Percentiles rank a stretch among this genome's conserved stretches.
These are phyloP conservation scores for Salvelinus fontinalis DNA, from an alignment of 2,113 vertebrate genomes.

Conservation along the genomic window DNA sequence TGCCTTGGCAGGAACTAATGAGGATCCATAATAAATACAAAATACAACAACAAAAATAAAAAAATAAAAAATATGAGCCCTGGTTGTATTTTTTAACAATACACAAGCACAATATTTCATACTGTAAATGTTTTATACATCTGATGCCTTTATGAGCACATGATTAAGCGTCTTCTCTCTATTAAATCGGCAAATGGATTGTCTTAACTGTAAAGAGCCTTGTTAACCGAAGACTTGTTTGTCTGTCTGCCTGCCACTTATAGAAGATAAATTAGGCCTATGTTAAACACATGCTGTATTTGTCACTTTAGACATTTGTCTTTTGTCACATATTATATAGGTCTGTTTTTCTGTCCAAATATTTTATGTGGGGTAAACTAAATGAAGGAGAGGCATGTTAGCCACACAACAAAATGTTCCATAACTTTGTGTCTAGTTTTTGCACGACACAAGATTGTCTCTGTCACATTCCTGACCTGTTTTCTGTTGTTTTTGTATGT, in stretches of 20 bases:
- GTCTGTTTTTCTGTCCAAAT: no score
- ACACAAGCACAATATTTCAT: no score
- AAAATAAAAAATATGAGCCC: no score
- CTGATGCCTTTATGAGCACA: neutral
- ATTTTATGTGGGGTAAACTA: neutral
- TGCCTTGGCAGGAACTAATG: no score
- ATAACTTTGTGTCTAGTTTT: neutral
- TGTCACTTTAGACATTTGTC: neutral
- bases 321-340: no score
- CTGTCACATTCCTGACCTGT: no score
- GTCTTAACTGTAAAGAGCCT: neutral
- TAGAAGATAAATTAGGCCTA: slow-evolving; percentile 13
- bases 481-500: no score
- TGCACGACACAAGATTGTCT: no score
- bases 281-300: slow-evolving; percentile 7
- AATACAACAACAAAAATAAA: no score
- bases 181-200: neutral
- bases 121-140: neutral
- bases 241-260: slow-evolving; percentile 1
- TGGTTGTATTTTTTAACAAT: no score
- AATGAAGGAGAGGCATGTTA: neutral
- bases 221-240: neutral
- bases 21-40: no score
- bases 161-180: neutral
- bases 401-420: neutral